Evolutionary conservation across 1,140 invertebrate genomes (phyloP).

Genomic region (Bradysia coprophila): DNA sequence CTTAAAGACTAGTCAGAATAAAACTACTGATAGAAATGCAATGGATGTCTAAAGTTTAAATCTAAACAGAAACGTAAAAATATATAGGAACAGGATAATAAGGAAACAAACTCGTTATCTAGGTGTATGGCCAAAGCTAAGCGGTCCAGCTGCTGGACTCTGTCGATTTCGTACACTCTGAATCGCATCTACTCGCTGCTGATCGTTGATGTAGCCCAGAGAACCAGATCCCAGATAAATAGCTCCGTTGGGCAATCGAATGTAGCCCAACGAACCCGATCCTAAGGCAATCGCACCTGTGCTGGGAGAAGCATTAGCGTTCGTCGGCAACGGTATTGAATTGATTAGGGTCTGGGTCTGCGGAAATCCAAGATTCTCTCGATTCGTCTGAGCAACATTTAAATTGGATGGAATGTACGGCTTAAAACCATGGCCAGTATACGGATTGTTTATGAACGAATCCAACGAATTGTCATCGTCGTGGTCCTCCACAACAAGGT

Average conservation of each 20-base stretch:
- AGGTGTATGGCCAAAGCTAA: not conserved
- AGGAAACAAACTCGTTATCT: no score
- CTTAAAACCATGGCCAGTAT: slow-evolving; percentile 9
- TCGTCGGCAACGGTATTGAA: not conserved
- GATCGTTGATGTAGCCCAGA: slow-evolving; percentile 17
- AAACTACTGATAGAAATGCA: no score
- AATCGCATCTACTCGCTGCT: slow-evolving; percentile 12
- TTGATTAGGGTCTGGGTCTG: not conserved
- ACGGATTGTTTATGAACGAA: slow-evolving; percentile 11
- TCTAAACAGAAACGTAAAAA: no score
- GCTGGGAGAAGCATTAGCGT: not conserved
- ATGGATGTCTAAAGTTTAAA: no score
- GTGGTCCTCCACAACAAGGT: slow-evolving; percentile 19
- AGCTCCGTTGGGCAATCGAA: slow-evolving; percentile 17
- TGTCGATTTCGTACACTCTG: slow-evolving; percentile 12
- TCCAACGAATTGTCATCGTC: slow-evolving; percentile 15
- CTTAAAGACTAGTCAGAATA: no score
- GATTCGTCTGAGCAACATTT: slow-evolving; percentile 3
- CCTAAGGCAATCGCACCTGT: slow-evolving; percentile 14
- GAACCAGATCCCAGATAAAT: slow-evolving; percentile 21
- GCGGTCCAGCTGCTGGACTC: not conserved
- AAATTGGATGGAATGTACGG: slow-evolving; percentile 2
- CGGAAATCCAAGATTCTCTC: not conserved
- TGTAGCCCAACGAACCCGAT: slow-evolving; percentile 18
- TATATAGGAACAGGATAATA: no score